Conservation (phyloP, 1,140 invertebrate genomes). For the Drosophila grimshawi region DNA sequence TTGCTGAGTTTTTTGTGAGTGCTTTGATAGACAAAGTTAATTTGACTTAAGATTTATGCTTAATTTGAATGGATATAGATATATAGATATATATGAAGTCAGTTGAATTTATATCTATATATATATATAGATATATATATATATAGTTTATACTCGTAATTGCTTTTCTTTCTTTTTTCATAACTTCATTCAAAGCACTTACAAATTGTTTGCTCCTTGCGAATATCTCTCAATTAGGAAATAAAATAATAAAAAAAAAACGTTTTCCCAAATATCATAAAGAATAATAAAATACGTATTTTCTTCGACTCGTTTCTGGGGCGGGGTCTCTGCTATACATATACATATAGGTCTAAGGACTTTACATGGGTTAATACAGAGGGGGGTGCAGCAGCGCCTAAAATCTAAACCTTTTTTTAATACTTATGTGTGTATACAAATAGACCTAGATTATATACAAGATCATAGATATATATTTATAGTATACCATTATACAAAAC, state of each 20-base stretch:
- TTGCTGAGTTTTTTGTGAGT: no score
- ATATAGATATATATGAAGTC: no score
- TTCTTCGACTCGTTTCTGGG: neutral
- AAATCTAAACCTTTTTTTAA: slow-evolving; percentile 9
- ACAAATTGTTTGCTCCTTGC: no score
- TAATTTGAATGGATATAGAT: no score
- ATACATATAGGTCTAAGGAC: neutral
- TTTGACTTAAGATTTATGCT: no score
- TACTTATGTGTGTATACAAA: slow-evolving; percentile 16
- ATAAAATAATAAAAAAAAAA: neutral
- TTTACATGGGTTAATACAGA: slow-evolving; percentile 34
- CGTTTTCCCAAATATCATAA: slow-evolving; percentile 6
- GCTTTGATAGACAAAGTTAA: no score
- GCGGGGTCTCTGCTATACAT: neutral
- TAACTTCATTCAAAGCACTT: no score
- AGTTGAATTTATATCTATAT: no score
- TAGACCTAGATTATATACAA: slow-evolving; percentile 37
- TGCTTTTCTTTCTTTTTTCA: no score
- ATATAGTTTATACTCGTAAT: no score
- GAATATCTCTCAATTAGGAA: no score
- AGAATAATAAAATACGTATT: neutral
- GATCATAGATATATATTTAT: slow-evolving; percentile 25
- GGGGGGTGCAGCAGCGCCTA: slow-evolving; percentile 28
- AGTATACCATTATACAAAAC: slow-evolving; percentile 23
- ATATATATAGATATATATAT: no score